Evolutionary conservation across 2,113 vertebrate species (phyloP).

Genomic region (Lepisosteus oculatus): DNA sequence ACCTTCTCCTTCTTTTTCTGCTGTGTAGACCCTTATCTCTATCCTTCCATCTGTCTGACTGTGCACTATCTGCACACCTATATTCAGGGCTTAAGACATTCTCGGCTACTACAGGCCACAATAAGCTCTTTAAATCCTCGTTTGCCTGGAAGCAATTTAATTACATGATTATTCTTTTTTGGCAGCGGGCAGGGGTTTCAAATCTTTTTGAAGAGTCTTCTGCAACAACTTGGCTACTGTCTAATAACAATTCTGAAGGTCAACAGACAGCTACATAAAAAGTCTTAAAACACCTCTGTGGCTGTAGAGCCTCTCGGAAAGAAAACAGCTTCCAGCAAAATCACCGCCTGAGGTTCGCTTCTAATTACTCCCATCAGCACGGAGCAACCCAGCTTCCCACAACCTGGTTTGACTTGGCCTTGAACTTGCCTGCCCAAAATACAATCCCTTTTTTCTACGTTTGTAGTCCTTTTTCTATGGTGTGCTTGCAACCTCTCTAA

Average conservation of each 20-base stretch:
- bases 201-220: not conserved
- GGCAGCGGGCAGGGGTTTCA: not conserved
- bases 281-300: not conserved
- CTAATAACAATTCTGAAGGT: not conserved
- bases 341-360: not conserved
- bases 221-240: slow-evolving; percentile 4
- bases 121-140: not conserved
- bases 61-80: not conserved
- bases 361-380: not conserved
- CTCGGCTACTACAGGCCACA: not conserved
- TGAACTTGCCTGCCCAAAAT: too few species aligned
- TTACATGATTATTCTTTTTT: not conserved
- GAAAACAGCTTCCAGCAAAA: not conserved
- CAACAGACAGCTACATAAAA: slow-evolving; percentile 1
- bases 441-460: too few species aligned
- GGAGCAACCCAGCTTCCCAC: not conserved
- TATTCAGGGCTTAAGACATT: slow-evolving; percentile 8
- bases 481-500: too few species aligned
- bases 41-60: slow-evolving; percentile 31
- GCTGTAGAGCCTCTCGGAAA: not conserved
- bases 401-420: too few species aligned
- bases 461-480: too few species aligned
- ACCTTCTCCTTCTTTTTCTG: slow-evolving; percentile 4
- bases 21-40: slow-evolving; percentile 25
- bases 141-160: slow-evolving; percentile 10